Evolutionary conservation across 2,888 invertebrate genomes (phyloP), one percentile per base, ranked within the genome.

Genomic region (Cheiracanthium punctorium): DNA sequence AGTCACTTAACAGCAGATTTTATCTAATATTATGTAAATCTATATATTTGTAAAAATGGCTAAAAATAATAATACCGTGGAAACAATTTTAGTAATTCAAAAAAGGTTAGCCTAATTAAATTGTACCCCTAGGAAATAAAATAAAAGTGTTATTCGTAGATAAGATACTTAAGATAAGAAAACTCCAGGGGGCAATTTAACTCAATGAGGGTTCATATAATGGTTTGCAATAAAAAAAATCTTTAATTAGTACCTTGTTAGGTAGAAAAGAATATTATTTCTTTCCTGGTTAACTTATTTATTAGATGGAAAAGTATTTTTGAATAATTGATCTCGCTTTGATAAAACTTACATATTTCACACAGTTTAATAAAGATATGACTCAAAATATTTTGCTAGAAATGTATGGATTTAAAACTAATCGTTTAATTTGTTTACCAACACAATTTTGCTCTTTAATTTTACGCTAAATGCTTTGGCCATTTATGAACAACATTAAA

Each of bases 101-200:
- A 58, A 58, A 58, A 58, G 24, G 58, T 58, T 58, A 58, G 58
- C n/a, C 58, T 58, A 58, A 58, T 58, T 58, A 58, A 58, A 58
- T 58, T 58, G 58, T 58, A 58, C 58, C 58, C 58, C 24, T 24
- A 58, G 58, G 58, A 58, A 58, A 58, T 58, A 58, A 58, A 58
- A 58, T 58, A 58, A 58, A 58, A 58, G 58, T 58, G 58, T 58
- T 58, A 58, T 58, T 58, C 24, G 58, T 58, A 58, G 58, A 58
- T 58, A 58, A 58, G 58, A 58, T 58, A 58, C 43, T 58, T 58
- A 58, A 58, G 58, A 58, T 58, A 58, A 58, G 58, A 5, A 58
- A 58, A 58, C 58, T 58, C 58, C 58, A 58, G 58, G 58, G 58
- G 24, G 24, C 58, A 58, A 58, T 58, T 58, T 58, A 58, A 58